Evolutionary conservation across 1,140 invertebrate species (phyloP).

Genomic region (Drosophila malerkotliana): DNA sequence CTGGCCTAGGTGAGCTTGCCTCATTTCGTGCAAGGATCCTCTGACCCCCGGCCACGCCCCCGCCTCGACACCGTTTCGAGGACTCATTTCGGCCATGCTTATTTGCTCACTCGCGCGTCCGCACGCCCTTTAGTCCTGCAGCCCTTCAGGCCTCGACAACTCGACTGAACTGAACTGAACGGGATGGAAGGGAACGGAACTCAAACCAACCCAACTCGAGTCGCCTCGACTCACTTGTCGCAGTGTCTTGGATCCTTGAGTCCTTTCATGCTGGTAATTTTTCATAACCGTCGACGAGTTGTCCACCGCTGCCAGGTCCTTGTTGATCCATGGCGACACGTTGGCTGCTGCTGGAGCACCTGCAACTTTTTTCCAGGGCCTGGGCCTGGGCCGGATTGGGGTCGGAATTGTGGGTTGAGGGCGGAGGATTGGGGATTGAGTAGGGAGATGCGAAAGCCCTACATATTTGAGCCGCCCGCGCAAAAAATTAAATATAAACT

Average conservation of each 20-base stretch:
- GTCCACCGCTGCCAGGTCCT: constrained; percentile 40
- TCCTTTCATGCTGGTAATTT: constrained; percentile 68
- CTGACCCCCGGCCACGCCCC: constrained; percentile 8
- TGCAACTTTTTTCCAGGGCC: constrained; percentile 29
- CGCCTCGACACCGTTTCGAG: constrained; percentile 26
- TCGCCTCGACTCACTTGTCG: constrained; percentile 38
- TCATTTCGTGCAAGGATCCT: constrained; percentile 17
- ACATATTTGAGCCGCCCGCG: constrained; percentile 52
- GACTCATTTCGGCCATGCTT: constrained; percentile 57
- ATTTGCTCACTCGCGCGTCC: constrained; percentile 47
- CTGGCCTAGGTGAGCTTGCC: constrained; percentile 1
- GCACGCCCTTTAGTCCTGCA: constrained; percentile 31
- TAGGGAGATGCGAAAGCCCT: constrained; percentile 4
- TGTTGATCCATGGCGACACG: constrained; percentile 75
- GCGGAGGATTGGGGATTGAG: neutral
- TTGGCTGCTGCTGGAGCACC: constrained; percentile 46
- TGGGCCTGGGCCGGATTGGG: neutral
- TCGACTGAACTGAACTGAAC: constrained; percentile 6
- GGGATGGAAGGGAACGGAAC: neutral
- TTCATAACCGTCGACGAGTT: constrained; percentile 69
- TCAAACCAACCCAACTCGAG: constrained; percentile 3
- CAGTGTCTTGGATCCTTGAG: constrained; percentile 40
- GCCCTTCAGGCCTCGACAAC: constrained; percentile 10
- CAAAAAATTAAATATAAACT: constrained; percentile 80
- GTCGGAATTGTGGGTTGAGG: neutral